Conservation (phyloP, 1,140 invertebrate species). For the Halyomorpha halys region DNA sequence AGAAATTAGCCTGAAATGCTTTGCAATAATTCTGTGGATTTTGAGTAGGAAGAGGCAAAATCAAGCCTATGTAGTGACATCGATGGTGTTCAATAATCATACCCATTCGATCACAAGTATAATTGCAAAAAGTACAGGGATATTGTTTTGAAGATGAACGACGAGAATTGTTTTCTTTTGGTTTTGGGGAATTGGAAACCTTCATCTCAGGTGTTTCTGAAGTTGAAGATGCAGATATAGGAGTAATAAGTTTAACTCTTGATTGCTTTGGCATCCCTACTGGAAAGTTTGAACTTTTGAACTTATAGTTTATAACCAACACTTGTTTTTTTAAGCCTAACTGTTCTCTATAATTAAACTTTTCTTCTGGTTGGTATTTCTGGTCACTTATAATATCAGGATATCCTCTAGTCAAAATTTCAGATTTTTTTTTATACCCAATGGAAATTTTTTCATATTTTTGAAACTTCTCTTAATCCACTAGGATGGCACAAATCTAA, state of each 20-base stretch:
- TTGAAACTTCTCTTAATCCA: constrained; percentile 38
- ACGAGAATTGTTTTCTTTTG: constrained; percentile 11
- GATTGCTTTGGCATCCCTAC: too few species aligned
- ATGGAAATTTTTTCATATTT: constrained; percentile 63
- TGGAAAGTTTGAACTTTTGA: constrained; percentile 6
- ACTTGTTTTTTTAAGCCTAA: constrained; percentile 36
- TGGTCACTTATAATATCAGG: constrained; percentile 42
- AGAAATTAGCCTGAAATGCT: too few species aligned
- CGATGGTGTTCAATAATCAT: too few species aligned
- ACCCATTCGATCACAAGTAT: too few species aligned
- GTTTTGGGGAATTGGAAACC: not conserved
- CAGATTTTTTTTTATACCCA: constrained; percentile 56
- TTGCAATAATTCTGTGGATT: too few species aligned
- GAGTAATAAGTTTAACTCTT: constrained; percentile 11
- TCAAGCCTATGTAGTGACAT: too few species aligned
- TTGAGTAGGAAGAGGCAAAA: too few species aligned
- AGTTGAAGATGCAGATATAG: constrained; percentile 14
- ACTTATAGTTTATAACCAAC: constrained; percentile 2
- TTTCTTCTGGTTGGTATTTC: constrained; percentile 48
- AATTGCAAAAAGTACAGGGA: too few species aligned
- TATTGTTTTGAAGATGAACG: not conserved
- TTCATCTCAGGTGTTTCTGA: not conserved
- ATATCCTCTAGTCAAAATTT: constrained; percentile 53
- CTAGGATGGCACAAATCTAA: constrained; percentile 44
- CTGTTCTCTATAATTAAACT: constrained; percentile 41